Percentiles rank a stretch among this genome's conserved stretches.
Evolutionary conservation across 2,797 vertebrate species (phyloP).

Genomic region (Anguilla megastoma): DNA sequence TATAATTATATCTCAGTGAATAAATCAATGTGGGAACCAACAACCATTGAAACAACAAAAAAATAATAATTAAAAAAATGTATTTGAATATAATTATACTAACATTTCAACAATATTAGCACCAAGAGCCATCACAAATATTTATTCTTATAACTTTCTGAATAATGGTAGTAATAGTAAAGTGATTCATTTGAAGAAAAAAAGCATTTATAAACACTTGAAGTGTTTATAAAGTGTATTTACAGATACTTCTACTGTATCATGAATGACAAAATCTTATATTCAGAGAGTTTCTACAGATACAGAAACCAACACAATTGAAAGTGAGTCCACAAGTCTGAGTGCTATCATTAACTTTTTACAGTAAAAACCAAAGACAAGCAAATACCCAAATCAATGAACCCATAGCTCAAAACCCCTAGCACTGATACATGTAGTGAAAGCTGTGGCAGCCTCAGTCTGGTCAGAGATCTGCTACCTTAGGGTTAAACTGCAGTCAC

Average conservation of each 20-base stretch:
- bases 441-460: slow-evolving; percentile 10
- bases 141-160: neutral
- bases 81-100: neutral
- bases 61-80: neutral
- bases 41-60: too few species aligned
- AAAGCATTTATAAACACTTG: neutral
- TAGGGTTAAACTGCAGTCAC: slow-evolving; percentile 40
- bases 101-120: neutral
- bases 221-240: neutral
- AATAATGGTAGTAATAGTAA: neutral
- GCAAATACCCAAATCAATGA: neutral
- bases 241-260: neutral
- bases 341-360: neutral
- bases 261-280: neutral
- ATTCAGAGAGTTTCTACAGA: neutral
- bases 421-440: neutral
- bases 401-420: neutral
- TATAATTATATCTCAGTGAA: neutral
- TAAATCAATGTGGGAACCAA: too few species aligned
- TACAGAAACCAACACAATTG: neutral
- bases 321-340: neutral
- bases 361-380: slow-evolving; percentile 16
- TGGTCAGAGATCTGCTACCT: slow-evolving; percentile 32
- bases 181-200: neutral
- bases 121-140: neutral